Conservation (phyloP, 2,888 invertebrate genomes). For the Troglohyphantes excavatus region DNA sequence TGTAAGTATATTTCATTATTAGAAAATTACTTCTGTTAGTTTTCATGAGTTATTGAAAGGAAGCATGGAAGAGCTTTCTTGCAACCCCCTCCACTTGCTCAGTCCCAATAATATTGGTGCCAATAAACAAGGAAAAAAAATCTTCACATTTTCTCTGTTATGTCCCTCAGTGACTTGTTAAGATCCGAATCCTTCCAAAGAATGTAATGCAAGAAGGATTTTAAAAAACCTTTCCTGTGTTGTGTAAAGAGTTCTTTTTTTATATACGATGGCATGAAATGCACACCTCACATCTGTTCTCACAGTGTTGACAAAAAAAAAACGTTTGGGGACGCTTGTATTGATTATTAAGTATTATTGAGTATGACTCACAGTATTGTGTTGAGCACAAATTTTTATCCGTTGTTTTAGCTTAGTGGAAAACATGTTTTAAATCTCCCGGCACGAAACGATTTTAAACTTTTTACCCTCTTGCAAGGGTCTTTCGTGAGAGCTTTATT, state of each 20-base stretch:
- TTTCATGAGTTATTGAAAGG: too few species aligned
- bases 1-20: too few species aligned
- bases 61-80: constrained; percentile 51
- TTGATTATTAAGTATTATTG: constrained; percentile 71
- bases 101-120: constrained; percentile 74
- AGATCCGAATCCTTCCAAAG: constrained; percentile 69
- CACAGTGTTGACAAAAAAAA: constrained; percentile 54
- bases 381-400: constrained; percentile 62
- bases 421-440: constrained; percentile 44
- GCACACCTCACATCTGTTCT: constrained; percentile 60
- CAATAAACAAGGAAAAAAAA: constrained; percentile 61
- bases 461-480: constrained; percentile 59
- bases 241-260: constrained; percentile 60
- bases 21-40: too few species aligned
- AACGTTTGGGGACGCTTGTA: constrained; percentile 36
- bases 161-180: constrained; percentile 61
- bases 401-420: constrained; percentile 58
- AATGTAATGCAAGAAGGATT: constrained; percentile 49
- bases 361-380: constrained; percentile 69
- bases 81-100: constrained; percentile 50
- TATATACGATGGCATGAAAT: constrained; percentile 71
- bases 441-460: constrained; percentile 56
- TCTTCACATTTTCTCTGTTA: constrained; percentile 59
- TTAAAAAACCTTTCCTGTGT: constrained; percentile 56
- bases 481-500: constrained; percentile 52